A percentile compares a stretch with the other conserved stretches of the same genome.
These are phyloP conservation scores for Fragum whitleyi DNA, from an alignment of 2,888 invertebrate genomes.

Conservation along the genomic window DNA sequence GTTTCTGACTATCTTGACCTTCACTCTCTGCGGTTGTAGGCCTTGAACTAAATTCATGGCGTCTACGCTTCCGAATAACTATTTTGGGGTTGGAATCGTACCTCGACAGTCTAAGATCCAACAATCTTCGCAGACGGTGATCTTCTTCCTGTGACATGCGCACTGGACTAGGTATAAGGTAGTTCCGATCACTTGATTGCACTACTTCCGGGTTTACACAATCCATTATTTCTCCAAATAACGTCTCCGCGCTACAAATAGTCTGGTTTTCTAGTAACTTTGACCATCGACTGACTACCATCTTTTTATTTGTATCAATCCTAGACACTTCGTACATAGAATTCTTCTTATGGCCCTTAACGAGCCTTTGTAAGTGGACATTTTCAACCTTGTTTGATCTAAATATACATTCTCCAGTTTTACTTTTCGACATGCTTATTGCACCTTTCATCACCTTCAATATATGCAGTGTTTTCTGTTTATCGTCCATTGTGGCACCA, in stretches of 20 bases:
- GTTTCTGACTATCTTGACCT: background rate
- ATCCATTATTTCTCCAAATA: constrained; percentile 57
- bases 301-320: constrained; percentile 54
- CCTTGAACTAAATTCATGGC: background rate
- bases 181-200: background rate
- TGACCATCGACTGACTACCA: constrained; percentile 53
- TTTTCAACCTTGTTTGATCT: constrained; percentile 73
- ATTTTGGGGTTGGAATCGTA: constrained; percentile 10
- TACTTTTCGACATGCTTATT: constrained; percentile 74
- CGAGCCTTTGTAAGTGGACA: constrained; percentile 62
- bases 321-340: constrained; percentile 42
- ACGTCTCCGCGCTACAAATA: constrained; percentile 37
- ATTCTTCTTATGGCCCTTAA: constrained; percentile 63
- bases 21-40: background rate
- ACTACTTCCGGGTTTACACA: constrained; percentile 7
- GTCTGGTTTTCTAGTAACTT: constrained; percentile 55
- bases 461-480: constrained; percentile 69
- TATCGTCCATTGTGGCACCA: constrained; percentile 63
- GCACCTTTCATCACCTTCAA: constrained; percentile 76
- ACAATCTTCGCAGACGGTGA: constrained; percentile 1
- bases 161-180: background rate
- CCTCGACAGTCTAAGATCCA: constrained; percentile 10
- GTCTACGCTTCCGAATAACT: background rate
- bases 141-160: constrained; percentile 20
- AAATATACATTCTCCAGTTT: constrained; percentile 74